These are phyloP conservation scores for Euzetes globulus DNA, from an alignment of 2,888 invertebrate genomes.

Conservation along the genomic window DNA sequence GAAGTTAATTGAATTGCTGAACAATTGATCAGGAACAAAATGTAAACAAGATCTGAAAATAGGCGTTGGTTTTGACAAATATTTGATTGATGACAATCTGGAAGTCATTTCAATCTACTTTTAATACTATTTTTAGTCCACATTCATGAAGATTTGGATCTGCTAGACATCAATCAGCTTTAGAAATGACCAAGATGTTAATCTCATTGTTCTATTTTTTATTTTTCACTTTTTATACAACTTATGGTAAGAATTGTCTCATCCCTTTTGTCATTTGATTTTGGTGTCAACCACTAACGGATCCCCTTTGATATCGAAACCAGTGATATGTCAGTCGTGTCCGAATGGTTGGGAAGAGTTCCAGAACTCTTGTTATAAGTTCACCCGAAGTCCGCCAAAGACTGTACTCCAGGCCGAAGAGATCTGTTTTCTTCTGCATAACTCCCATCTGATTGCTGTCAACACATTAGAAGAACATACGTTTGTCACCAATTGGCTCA, in stretches of 20 bases:
- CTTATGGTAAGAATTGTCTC: not conserved
- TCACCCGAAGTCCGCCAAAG: slow-evolving; percentile 75
- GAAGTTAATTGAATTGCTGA: too few species aligned
- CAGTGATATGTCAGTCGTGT: slow-evolving; percentile 51
- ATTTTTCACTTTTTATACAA: not conserved
- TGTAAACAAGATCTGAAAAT: not conserved
- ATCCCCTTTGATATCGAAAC: not conserved
- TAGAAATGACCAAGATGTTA: too few species aligned
- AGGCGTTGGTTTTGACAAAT: slow-evolving; percentile 1
- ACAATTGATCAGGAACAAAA: not conserved
- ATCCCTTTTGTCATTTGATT: not conserved
- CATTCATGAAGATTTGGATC: too few species aligned
- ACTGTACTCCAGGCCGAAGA: slow-evolving; percentile 70
- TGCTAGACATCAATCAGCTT: too few species aligned
- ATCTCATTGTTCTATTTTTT: too few species aligned
- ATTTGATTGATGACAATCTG: not conserved
- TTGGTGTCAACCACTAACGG: not conserved
- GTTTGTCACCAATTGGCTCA: slow-evolving; percentile 73
- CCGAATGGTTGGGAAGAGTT: slow-evolving; percentile 79
- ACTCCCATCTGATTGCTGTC: slow-evolving; percentile 70
- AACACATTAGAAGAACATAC: slow-evolving; percentile 77
- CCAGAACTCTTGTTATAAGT: slow-evolving; percentile 75
- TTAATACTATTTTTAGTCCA: not conserved
- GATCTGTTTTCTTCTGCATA: slow-evolving; percentile 59
- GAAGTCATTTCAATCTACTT: not conserved